Conservation (phyloP, 1,140 invertebrate species). For the Drosophila rhopaloa region DNA sequence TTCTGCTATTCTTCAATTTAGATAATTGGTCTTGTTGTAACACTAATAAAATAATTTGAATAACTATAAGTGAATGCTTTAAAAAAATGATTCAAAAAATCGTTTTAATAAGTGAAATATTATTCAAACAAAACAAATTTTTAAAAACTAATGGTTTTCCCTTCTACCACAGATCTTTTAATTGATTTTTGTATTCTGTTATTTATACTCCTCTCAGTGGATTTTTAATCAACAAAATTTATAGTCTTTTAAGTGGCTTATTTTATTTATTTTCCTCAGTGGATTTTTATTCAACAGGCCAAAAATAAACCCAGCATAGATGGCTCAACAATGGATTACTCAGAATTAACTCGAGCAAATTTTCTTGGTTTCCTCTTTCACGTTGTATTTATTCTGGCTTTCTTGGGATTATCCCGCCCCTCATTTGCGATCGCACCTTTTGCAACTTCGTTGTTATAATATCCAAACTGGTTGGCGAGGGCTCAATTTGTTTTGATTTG, state of each 20-base stretch:
- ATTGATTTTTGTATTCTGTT: too few relatives aligned
- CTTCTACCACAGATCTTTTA: too few relatives aligned
- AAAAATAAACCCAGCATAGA: background rate
- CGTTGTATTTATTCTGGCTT: conserved; percentile 21
- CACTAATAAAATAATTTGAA: too few relatives aligned
- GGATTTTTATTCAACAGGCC: background rate
- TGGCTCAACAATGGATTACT: conserved; percentile 4
- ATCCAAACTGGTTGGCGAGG: conserved; percentile 30
- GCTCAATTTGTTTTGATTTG: conserved; percentile 51
- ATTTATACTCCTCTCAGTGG: too few relatives aligned
- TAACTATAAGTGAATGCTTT: too few relatives aligned
- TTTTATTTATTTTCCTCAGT: background rate
- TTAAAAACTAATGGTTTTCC: too few relatives aligned
- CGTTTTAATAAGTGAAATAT: too few relatives aligned
- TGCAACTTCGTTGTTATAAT: conserved; percentile 33
- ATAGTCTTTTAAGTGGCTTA: background rate
- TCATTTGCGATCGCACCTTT: conserved; percentile 42
- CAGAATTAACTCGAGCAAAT: conserved; percentile 9
- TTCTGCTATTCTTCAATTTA: too few relatives aligned
- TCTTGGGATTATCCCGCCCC: conserved; percentile 21
- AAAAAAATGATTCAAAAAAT: too few relatives aligned
- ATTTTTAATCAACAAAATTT: too few relatives aligned
- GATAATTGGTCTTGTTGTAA: too few relatives aligned
- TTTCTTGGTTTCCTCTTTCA: background rate
- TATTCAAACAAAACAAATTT: too few relatives aligned